Conservation (phyloP, 2,113 vertebrate genomes). For the Callospermophilus lateralis region DNA sequence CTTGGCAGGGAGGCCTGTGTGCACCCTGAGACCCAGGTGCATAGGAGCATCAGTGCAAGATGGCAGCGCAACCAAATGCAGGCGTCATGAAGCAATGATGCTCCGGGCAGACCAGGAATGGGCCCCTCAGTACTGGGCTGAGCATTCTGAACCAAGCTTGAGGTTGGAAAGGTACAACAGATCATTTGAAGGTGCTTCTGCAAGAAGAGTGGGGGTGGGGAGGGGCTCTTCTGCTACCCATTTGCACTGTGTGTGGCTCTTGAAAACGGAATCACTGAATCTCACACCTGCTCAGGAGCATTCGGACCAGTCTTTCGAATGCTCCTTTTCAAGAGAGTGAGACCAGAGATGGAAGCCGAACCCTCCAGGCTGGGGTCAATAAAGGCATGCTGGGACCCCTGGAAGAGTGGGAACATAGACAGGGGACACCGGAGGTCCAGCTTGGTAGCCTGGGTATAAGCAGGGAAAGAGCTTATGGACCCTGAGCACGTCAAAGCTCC, state of each 20-base stretch:
- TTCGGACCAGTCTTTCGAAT: neutral
- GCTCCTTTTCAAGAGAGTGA: neutral
- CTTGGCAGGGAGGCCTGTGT: neutral
- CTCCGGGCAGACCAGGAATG: neutral
- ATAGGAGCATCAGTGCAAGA: accelerated
- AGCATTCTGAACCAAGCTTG: neutral
- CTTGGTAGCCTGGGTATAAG: neutral
- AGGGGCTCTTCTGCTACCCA: neutral
- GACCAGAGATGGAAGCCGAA: neutral
- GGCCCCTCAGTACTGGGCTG: neutral
- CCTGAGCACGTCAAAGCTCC: neutral
- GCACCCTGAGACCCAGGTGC: no score
- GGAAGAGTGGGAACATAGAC: neutral
- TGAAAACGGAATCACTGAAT: neutral
- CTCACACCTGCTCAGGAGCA: neutral
- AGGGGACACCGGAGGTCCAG: neutral
- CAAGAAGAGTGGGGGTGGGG: neutral
- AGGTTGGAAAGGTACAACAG: neutral
- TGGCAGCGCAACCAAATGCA: accelerated
- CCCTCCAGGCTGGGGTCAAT: neutral
- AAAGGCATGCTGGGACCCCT: neutral
- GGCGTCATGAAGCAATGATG: neutral
- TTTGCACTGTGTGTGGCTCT: neutral
- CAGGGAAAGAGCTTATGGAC: neutral
- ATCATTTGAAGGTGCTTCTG: neutral